phyloP scores from a whole-genome alignment of 2,888 invertebrate species.

The Zygogramma bicolorata region DNA sequence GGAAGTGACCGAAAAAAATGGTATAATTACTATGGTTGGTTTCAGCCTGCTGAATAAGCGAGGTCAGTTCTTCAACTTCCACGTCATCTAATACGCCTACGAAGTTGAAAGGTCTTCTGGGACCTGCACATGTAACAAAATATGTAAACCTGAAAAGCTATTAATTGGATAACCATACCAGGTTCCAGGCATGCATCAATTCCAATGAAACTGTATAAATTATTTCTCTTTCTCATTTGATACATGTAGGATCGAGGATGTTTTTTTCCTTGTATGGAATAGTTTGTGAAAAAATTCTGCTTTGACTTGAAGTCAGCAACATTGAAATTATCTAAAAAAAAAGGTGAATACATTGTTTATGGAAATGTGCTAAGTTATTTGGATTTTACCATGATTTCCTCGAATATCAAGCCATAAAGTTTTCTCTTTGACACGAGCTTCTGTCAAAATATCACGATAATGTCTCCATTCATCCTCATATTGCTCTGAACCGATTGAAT shows the following conservation, averaged over 20 bases:
- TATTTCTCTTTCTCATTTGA: slow-evolving; percentile 70
- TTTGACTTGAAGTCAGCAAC: slow-evolving; percentile 76
- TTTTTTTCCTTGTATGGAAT: slow-evolving; percentile 80
- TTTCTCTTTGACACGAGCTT: slow-evolving; percentile 75
- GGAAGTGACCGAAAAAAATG: slow-evolving; percentile 92
- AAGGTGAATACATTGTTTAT: too few relatives aligned
- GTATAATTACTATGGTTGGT: slow-evolving; percentile 71
- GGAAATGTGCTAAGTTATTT: background rate
- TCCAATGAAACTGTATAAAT: slow-evolving; percentile 84
- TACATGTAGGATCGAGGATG: slow-evolving; percentile 82
- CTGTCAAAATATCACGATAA: slow-evolving; percentile 78
- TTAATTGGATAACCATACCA: slow-evolving; percentile 67
- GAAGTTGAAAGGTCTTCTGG: slow-evolving; percentile 90
- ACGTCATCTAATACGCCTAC: slow-evolving; percentile 77
- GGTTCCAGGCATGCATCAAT: slow-evolving; percentile 90
- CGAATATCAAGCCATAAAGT: slow-evolving; percentile 90
- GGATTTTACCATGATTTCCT: slow-evolving; percentile 86
- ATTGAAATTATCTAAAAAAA: slow-evolving; percentile 87
- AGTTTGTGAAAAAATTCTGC: slow-evolving; percentile 82
- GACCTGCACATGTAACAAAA: slow-evolving; percentile 53
- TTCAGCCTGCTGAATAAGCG: slow-evolving; percentile 71
- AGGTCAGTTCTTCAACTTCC: slow-evolving; percentile 72
- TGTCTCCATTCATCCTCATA: slow-evolving; percentile 85
- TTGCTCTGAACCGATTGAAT: slow-evolving; percentile 85
- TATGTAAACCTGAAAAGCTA: background rate